These are phyloP conservation scores for Ianthella basta DNA, from an alignment of 37 sponge, comb jelly and placozoan species.

Conservation along the genomic window DNA sequence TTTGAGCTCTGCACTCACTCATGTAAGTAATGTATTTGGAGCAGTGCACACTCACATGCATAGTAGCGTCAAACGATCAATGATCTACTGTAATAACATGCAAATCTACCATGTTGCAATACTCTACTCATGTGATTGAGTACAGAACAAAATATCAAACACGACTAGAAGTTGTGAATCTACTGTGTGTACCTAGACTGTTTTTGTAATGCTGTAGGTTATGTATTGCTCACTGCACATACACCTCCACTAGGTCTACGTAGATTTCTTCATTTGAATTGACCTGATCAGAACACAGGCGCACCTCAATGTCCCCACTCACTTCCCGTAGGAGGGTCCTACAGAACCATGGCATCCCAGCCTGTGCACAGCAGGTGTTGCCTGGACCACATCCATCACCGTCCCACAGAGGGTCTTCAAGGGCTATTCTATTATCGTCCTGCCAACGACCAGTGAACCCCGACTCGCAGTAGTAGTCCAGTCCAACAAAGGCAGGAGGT, in stretches of 20 bases:
- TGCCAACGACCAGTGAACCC: background rate
- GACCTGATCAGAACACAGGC: background rate
- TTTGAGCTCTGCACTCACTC: no score
- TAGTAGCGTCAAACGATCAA: no score
- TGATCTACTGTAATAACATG: no score
- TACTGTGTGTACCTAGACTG: no score
- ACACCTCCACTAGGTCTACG: background rate
- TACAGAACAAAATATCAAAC: no score
- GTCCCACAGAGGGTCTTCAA: background rate
- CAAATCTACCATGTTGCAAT: no score
- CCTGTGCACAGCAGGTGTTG: slow-evolving; percentile 7
- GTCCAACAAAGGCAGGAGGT: background rate
- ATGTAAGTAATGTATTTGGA: no score
- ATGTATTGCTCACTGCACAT: background rate
- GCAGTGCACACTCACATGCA: no score
- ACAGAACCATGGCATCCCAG: slow-evolving; percentile 5
- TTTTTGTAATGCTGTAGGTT: no score
- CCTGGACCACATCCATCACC: background rate
- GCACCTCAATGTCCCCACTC: slow-evolving; percentile 5
- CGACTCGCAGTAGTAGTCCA: background rate
- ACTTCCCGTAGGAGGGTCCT: background rate
- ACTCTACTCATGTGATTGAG: no score
- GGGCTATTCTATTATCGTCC: background rate
- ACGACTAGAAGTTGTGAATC: no score
- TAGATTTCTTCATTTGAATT: background rate